These are phyloP conservation scores for Desmophyllum pertusum DNA, from an alignment of 92 coral and sea anemone species.

Conservation along the genomic window DNA sequence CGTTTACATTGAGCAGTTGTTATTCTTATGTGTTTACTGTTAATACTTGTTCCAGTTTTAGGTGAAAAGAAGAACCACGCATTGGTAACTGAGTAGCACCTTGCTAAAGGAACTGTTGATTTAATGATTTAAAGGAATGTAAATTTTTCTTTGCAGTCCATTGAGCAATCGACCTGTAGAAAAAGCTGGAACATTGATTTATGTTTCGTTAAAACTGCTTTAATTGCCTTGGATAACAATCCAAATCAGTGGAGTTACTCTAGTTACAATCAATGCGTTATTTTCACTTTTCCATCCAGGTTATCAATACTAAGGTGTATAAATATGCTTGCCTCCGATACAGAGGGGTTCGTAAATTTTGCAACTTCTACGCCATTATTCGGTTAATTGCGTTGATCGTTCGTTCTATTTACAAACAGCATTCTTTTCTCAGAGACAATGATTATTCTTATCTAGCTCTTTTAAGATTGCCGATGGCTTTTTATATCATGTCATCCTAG, in stretches of 20 bases:
- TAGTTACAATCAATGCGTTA: not conserved
- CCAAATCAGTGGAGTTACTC: not conserved
- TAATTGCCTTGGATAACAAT: not conserved
- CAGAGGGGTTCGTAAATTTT: not conserved
- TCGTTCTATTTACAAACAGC: not conserved
- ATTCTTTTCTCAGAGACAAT: not conserved
- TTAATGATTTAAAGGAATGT: not conserved
- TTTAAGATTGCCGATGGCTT: too few relatives aligned
- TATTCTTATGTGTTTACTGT: not conserved
- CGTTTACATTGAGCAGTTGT: not conserved
- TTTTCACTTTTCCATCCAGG: not conserved
- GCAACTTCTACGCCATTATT: not conserved
- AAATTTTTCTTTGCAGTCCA: not conserved
- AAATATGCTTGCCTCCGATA: not conserved
- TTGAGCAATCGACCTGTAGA: not conserved
- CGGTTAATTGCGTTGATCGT: not conserved
- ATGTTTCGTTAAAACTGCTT: not conserved
- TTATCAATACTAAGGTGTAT: not conserved
- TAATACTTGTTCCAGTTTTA: not conserved
- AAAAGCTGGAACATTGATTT: not conserved
- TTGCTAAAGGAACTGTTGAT: not conserved
- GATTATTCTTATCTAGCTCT: too few relatives aligned
- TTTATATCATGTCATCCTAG: not conserved
- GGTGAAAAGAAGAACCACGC: not conserved
- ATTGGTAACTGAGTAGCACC: not conserved